A percentile compares a stretch with the other conserved stretches of the same genome.
These are phyloP conservation scores for Flabesymbios commensalis DNA, from an alignment of 2,888 invertebrate genomes.

Conservation along the genomic window DNA sequence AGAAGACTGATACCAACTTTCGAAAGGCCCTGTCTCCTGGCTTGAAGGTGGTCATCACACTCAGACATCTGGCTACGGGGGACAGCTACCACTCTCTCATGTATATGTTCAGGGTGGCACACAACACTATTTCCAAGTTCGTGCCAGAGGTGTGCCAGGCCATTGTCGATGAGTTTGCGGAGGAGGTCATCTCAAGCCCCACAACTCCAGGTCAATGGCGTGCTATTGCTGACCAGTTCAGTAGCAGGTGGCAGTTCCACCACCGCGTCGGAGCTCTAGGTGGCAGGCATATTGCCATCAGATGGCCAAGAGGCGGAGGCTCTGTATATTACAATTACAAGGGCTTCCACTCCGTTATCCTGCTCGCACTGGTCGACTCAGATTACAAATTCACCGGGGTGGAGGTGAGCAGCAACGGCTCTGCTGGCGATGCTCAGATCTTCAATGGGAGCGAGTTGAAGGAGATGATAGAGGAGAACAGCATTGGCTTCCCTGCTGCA, in stretches of 20 bases:
- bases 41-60: constrained; percentile 20
- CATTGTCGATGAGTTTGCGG: constrained; percentile 14
- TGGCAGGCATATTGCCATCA: constrained; percentile 18
- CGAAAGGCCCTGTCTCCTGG: constrained; percentile 9
- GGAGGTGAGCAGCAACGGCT: constrained; percentile 26
- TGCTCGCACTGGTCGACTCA: constrained; percentile 20
- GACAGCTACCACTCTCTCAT: constrained; percentile 11
- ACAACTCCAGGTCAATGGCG: constrained; percentile 13
- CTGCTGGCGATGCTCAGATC: constrained; percentile 31
- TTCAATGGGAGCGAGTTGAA: constrained; percentile 19
- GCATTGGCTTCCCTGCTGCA: too few relatives aligned
- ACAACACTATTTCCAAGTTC: constrained; percentile 14
- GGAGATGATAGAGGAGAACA: too few relatives aligned
- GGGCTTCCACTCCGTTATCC: constrained; percentile 9
- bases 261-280: constrained; percentile 20
- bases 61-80: constrained; percentile 20
- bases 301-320: neutral
- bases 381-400: constrained; percentile 20
- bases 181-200: constrained; percentile 11
- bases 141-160: constrained; percentile 13
- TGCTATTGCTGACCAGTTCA: constrained; percentile 11
- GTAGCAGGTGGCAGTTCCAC: constrained; percentile 18
- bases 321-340: constrained; percentile 9
- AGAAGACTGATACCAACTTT: neutral
- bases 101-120: constrained; percentile 21